Conservation (phyloP, 1,140 invertebrate genomes). For the Euwallacea similis region DNA sequence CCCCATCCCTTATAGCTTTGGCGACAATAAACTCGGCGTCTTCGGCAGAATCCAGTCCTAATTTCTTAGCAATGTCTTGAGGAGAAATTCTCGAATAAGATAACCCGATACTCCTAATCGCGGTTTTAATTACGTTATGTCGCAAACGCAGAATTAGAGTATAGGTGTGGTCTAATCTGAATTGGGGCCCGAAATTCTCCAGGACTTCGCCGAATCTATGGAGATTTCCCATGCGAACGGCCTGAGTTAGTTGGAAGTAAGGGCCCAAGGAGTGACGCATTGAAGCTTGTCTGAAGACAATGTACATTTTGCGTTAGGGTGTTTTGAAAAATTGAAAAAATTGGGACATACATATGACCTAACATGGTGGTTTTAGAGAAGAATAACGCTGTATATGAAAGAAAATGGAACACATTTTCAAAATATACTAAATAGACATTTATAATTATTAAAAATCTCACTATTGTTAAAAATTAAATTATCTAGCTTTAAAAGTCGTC, state of each 20-base stretch:
- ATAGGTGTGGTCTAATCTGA: constrained; percentile 89
- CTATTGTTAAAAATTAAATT: too few species aligned
- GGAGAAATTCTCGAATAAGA: constrained; percentile 97
- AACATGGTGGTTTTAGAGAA: too few species aligned
- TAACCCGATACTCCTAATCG: constrained; percentile 93
- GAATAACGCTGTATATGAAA: too few species aligned
- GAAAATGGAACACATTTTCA: too few species aligned
- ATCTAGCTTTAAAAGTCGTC: too few species aligned
- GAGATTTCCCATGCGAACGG: constrained; percentile 93
- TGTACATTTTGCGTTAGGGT: background rate
- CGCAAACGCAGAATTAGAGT: constrained; percentile 91
- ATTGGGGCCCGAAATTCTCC: constrained; percentile 85
- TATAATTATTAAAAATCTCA: too few species aligned
- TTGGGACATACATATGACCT: too few species aligned
- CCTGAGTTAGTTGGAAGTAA: constrained; percentile 97
- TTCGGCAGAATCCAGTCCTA: constrained; percentile 91
- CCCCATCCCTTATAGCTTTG: constrained; percentile 98
- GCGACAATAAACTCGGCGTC: constrained; percentile 99
- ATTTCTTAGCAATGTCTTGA: constrained; percentile 89
- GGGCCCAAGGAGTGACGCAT: constrained; percentile 86
- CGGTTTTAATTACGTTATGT: constrained; percentile 99
- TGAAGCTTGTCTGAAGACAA: constrained; percentile 70
- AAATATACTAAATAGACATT: too few species aligned
- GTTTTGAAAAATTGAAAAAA: too few species aligned
- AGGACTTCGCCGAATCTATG: constrained; percentile 92